Conservation (phyloP, 2,797 vertebrate species). For the Oreochromis grahami region DNA sequence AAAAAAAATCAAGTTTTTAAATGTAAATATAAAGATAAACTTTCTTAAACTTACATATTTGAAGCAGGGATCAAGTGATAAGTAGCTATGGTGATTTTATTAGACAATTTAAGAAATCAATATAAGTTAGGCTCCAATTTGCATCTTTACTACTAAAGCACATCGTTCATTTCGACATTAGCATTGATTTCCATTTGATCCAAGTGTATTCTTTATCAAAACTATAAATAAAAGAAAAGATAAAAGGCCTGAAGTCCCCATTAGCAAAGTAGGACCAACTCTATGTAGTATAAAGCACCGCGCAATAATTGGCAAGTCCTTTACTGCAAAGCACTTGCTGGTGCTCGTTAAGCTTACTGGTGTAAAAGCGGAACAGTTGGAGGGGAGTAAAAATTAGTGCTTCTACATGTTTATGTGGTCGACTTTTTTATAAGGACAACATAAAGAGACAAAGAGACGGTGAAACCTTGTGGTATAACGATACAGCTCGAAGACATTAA, state of each 20-base stretch:
- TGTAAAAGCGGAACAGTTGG: neutral
- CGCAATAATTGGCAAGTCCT: neutral
- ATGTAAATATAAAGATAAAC: neutral
- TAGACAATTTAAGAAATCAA: neutral
- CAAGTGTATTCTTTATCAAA: neutral
- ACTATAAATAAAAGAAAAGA: neutral
- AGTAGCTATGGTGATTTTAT: neutral
- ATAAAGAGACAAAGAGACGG: neutral
- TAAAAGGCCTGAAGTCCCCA: neutral
- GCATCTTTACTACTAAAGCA: neutral
- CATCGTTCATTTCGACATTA: neutral
- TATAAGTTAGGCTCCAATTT: neutral
- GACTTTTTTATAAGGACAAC: constrained; percentile 1
- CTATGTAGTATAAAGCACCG: neutral
- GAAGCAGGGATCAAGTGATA: neutral
- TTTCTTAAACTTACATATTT: neutral
- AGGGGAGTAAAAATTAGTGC: neutral
- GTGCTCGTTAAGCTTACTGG: neutral
- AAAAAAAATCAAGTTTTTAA: neutral
- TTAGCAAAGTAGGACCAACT: neutral
- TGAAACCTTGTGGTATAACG: neutral
- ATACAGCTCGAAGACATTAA: neutral
- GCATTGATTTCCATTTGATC: neutral
- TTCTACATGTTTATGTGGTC: neutral
- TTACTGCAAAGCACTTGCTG: neutral